Percentiles rank a stretch among this genome's conserved stretches.
Evolutionary conservation across 2,797 vertebrate species (phyloP).

Genomic region (Synaphobranchus kaupii): DNA sequence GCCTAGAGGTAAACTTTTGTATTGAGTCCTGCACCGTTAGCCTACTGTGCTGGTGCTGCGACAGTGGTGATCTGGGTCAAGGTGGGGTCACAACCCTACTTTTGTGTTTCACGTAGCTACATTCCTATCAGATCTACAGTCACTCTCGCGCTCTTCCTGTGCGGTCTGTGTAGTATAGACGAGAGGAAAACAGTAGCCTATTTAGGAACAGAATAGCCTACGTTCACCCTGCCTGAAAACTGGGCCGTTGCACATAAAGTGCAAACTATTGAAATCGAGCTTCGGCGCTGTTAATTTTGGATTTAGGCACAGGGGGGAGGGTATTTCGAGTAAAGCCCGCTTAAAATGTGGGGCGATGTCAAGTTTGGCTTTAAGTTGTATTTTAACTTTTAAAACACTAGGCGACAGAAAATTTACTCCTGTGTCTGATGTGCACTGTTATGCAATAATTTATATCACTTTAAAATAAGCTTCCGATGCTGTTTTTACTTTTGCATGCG

Average conservation of each 20-base stretch:
- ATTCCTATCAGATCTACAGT: slow-evolving; percentile 39
- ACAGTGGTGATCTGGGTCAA: slow-evolving; percentile 52
- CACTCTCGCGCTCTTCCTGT: slow-evolving; percentile 44
- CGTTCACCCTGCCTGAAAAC: slow-evolving; percentile 54
- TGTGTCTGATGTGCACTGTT: background rate
- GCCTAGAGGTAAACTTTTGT: background rate
- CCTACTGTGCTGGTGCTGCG: slow-evolving; percentile 41
- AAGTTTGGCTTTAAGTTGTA: slow-evolving; percentile 66
- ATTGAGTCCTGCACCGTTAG: slow-evolving; percentile 17
- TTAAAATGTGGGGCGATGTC: slow-evolving; percentile 16
- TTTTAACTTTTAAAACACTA: slow-evolving; percentile 55
- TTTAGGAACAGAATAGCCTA: slow-evolving; percentile 44
- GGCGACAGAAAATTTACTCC: background rate
- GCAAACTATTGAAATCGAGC: background rate
- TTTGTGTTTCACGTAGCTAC: slow-evolving; percentile 58
- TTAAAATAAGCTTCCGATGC: slow-evolving; percentile 31
- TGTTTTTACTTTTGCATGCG: slow-evolving; percentile 1
- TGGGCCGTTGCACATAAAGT: background rate
- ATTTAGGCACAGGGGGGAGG: slow-evolving; percentile 21
- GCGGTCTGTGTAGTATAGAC: slow-evolving; percentile 38
- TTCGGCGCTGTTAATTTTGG: slow-evolving; percentile 28
- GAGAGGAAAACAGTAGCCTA: slow-evolving; percentile 41
- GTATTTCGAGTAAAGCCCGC: slow-evolving; percentile 37
- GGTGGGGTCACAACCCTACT: slow-evolving; percentile 24
- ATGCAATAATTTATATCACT: slow-evolving; percentile 29